Evolutionary conservation across 2,797 vertebrate genomes (phyloP).

Genomic region (Sebastes itinus): DNA sequence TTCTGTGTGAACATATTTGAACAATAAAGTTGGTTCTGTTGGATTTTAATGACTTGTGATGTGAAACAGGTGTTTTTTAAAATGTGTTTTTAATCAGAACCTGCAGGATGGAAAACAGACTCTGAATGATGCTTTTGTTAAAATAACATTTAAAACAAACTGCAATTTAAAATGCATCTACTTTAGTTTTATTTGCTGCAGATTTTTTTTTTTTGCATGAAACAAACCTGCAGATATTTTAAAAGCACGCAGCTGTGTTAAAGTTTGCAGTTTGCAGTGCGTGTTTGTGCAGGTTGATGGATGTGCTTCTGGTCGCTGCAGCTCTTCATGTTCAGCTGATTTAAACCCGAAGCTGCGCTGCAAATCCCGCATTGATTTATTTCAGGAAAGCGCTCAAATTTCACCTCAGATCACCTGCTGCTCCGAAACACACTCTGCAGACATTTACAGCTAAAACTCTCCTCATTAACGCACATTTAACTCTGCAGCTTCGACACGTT

Average conservation of each 20-base stretch:
- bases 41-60: not conserved
- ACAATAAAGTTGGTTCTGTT: not conserved
- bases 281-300: not conserved
- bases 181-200: not conserved
- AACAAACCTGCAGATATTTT: not conserved
- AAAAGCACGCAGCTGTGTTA: not conserved
- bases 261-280: not conserved
- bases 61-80: not conserved
- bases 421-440: not conserved
- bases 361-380: slow-evolving; percentile 16
- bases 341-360: not conserved
- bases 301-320: not conserved
- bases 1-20: not conserved
- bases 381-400: slow-evolving; percentile 3
- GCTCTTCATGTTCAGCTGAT: slow-evolving; percentile 9
- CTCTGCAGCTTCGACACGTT: not conserved
- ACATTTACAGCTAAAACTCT: not conserved
- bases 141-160: not conserved
- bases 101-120: not conserved
- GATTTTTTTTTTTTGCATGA: not conserved
- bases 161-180: not conserved
- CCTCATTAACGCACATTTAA: not conserved
- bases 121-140: not conserved
- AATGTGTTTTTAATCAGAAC: not conserved
- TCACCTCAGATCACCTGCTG: slow-evolving; percentile 5